Percentiles rank a stretch among this genome's conserved stretches.
These are phyloP conservation scores for Pterostichus madidus DNA, from an alignment of 2,888 invertebrate genomes.

Conservation along the genomic window DNA sequence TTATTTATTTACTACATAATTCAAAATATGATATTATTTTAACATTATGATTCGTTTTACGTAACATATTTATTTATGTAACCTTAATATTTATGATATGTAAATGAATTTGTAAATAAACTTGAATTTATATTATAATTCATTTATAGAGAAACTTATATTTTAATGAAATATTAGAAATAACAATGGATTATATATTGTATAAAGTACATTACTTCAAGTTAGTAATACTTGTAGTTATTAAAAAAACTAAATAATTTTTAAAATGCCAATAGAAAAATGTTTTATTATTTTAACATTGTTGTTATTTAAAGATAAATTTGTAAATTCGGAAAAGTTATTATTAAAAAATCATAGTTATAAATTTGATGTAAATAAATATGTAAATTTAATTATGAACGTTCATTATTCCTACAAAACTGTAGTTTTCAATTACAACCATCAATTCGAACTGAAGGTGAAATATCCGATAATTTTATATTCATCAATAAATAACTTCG, in stretches of 20 bases:
- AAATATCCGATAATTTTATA: constrained; percentile 11
- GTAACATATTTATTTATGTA: not conserved
- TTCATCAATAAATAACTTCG: not conserved
- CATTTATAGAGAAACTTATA: not conserved
- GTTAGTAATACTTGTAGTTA: no score
- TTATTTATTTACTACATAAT: no score
- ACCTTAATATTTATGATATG: constrained; percentile 7
- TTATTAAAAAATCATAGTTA: constrained; percentile 12
- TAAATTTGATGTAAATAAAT: not conserved
- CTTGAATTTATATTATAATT: not conserved
- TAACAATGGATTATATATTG: no score
- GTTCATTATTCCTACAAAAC: not conserved
- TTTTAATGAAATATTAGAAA: not conserved
- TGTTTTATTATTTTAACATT: not conserved
- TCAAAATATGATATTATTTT: constrained; percentile 21
- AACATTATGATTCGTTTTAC: constrained; percentile 20
- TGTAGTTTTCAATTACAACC: constrained; percentile 12
- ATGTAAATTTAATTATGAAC: constrained; percentile 14
- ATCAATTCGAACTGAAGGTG: not conserved
- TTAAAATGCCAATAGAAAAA: not conserved
- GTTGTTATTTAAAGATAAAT: not conserved
- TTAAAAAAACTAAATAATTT: not conserved
- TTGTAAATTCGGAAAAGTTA: not conserved
- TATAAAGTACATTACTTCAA: no score
- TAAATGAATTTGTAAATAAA: constrained; percentile 27